Base-by-base conservation (phyloP, 2,797 vertebrate species). In the Myotis findleyi region DNA sequence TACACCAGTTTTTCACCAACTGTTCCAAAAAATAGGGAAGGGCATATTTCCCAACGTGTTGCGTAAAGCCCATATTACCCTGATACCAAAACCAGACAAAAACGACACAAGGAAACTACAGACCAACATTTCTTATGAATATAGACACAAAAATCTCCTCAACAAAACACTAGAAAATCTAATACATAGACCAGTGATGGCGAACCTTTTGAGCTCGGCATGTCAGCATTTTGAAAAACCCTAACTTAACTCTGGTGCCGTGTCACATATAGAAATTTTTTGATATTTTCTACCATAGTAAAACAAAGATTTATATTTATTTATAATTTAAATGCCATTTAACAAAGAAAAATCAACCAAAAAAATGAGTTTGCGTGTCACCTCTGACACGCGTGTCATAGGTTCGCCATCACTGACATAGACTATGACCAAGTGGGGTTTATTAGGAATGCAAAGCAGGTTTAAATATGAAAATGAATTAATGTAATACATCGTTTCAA, bases 91-190 rank as follows among this genome's bases (percentile, higher is more conserved):
- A 77, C 5, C 13, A 76, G 13, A 66, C 38, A 59, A 69, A 91
- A 87, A 59, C 6, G 18, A 36, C 33, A 20, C 11, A 49, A 87
- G 75, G 82, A 95, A 91, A 87, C 44, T 51, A 53, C 5, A 88
- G 71, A 71, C 13, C 62, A 77, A 27, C 36, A 53, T 71, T 5
- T 80, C 23, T 85, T 44, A 86, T 16, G 36, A 55, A 38, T 73
- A 38, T 3, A n/a, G 23, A 64, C 55, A 62, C 47, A 77, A 87
- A 87, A 55, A 55, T 81, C 51, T 81, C 49, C n/a, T 69, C 77
- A 87, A 30, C 69, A 83, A 76, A 82, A 33, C 66, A 82, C 36
- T 68, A 87, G 69, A 69, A 87, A 94, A 82, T 57, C 7, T 87
- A 33, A 68, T 57, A 6, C 6, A 38, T 38, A 6, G 38, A 38